Conservation (phyloP, 2,888 invertebrate species). For the Acrobasis repandana region DNA sequence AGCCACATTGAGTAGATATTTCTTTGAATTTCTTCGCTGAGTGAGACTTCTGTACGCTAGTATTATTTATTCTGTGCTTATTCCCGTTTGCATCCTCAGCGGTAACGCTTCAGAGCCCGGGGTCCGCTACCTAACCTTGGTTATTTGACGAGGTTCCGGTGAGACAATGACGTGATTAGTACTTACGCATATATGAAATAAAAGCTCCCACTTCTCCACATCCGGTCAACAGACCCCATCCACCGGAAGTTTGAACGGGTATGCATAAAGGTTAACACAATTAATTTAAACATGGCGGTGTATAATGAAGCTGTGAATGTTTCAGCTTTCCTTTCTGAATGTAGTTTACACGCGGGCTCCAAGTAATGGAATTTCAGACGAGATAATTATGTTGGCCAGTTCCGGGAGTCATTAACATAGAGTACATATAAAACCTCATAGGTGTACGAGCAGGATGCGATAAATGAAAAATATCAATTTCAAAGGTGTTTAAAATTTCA, state of each 20-base stretch:
- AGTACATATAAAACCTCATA: not conserved
- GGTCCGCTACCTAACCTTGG: too few species aligned
- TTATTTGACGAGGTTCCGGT: too few species aligned
- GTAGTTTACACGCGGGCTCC: conserved; percentile 3
- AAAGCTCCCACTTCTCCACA: not conserved
- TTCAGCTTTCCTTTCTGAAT: conserved; percentile 11
- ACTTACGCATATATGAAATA: not conserved
- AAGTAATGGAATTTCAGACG: conserved; percentile 18
- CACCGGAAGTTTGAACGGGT: conserved; percentile 1
- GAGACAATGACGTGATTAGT: too few species aligned
- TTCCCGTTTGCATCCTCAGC: too few species aligned
- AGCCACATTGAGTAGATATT: too few species aligned
- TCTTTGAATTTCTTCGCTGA: too few species aligned
- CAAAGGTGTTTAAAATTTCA: too few species aligned
- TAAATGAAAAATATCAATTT: too few species aligned
- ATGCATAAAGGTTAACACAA: conserved; percentile 4
- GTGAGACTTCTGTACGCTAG: too few species aligned
- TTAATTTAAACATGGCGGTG: conserved; percentile 9
- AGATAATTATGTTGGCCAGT: conserved; percentile 13
- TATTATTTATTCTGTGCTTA: too few species aligned
- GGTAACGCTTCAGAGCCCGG: too few species aligned
- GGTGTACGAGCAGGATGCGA: not conserved
- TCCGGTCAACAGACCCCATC: not conserved
- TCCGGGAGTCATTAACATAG: not conserved
- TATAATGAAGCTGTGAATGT: conserved; percentile 18